These are phyloP conservation scores for Ceratitis capitata DNA, from an alignment of 1,140 invertebrate species.

Conservation along the genomic window DNA sequence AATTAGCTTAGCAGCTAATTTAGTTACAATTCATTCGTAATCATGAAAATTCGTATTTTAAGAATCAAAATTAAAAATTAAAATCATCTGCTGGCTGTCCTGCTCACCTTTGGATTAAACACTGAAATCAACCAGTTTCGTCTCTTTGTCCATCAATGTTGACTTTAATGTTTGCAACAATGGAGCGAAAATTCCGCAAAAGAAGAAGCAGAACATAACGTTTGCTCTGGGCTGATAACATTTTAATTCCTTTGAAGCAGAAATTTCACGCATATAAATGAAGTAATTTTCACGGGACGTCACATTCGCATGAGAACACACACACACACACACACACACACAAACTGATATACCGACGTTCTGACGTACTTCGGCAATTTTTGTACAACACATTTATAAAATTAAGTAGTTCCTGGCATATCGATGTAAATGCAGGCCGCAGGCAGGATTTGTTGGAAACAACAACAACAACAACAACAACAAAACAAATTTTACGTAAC, in stretches of 20 bases:
- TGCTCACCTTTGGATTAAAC: neutral
- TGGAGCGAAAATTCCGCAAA: constrained; percentile 43
- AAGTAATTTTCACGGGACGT: constrained; percentile 56
- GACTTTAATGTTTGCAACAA: constrained; percentile 60
- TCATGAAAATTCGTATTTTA: too few relatives aligned
- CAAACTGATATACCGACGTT: neutral
- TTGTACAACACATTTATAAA: constrained; percentile 3
- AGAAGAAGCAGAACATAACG: too few relatives aligned
- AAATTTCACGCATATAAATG: constrained; percentile 59
- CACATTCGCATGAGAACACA: neutral
- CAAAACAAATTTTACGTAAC: neutral
- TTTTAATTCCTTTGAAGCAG: constrained; percentile 33
- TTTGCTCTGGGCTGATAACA: constrained; percentile 49
- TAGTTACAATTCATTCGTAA: too few relatives aligned
- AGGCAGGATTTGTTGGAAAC: constrained; percentile 10
- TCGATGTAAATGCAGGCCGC: constrained; percentile 33
- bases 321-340: neutral
- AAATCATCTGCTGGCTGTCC: neutral
- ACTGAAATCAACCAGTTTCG: neutral
- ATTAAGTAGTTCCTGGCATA: constrained; percentile 34
- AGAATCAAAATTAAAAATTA: too few relatives aligned
- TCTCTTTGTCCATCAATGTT: constrained; percentile 51
- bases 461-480: constrained; percentile 15
- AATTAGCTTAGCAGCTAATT: too few relatives aligned
- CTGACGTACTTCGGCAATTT: neutral